Percentiles rank a stretch among this genome's conserved stretches.
Conservation (phyloP, 2,797 vertebrate genomes). For the Mus spretus region DNA sequence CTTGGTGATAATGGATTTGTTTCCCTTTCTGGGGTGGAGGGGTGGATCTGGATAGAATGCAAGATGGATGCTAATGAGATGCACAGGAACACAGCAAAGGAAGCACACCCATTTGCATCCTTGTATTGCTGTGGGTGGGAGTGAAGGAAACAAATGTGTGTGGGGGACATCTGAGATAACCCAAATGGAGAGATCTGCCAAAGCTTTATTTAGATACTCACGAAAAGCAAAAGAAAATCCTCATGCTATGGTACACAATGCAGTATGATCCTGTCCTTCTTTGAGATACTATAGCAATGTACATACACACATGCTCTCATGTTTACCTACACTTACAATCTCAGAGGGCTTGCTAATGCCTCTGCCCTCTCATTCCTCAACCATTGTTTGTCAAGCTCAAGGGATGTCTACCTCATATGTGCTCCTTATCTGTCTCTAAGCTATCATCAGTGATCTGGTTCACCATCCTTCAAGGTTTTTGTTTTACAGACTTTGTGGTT, state of each 20-base stretch:
- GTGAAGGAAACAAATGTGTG: conserved; percentile 13
- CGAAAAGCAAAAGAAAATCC: conserved; percentile 29
- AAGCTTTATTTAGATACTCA: neutral
- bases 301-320: neutral
- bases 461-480: neutral
- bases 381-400: neutral
- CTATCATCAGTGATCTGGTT: neutral
- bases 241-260: neutral
- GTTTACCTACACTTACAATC: neutral
- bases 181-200: neutral
- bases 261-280: neutral
- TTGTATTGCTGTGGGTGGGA: neutral
- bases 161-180: neutral
- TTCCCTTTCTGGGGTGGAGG: conserved; percentile 13
- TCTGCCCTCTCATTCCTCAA: neutral
- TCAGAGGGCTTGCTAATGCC: neutral
- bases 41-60: neutral
- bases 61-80: conserved; percentile 52
- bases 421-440: neutral
- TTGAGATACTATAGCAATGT: neutral
- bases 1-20: conserved; percentile 58
- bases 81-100: neutral
- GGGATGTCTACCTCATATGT: neutral
- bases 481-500: neutral
- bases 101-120: neutral